Evolutionary conservation across 2,797 vertebrate species (phyloP), one percentile per base, ranked within the genome.

Genomic region (Syngnathus acus): DNA sequence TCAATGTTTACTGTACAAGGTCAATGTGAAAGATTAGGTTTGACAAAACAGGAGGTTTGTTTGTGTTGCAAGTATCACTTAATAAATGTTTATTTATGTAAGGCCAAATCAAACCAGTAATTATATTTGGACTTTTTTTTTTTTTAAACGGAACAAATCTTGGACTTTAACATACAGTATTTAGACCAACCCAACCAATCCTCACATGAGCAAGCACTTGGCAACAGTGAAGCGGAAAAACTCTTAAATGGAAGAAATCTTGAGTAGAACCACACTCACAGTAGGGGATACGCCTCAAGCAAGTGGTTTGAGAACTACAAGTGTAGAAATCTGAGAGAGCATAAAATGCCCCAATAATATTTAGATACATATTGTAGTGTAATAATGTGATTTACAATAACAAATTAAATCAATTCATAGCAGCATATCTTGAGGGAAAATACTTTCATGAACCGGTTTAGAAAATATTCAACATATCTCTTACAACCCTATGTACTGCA

Each of bases 181-280:
- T 59, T 43, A 62, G 40, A 62, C 43, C 40, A 43, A 45, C 21
- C 21, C 13, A 16, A 23, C 40, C 40, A 62, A 62, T 45, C 40
- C 39, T 21, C 8, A 7, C 42, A 43, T 62, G 60, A 45, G 40
- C 60, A 62, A 62, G 13, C 40, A 62, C 21, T 45, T 62, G 40
- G 60, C 60, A 43, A 62, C 40, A 23, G 40, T 45, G n/a, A 21
- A 21, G 21, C 13, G 60, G 60, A 42, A 62, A 62, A 62, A 23
- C 2, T 8, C 11, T 43, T 43, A 45, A 14, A 62, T 57, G 40
- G 60, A 43, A 43, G 60, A 45, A 62, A 45, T 21, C n/a, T 62
- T 62, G 11, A 61, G 38, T 21, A 21, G 40, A 62, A 62, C 40
- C n/a, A 11, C 19, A 60, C 17, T 59, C 57, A 59, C 57, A n/a